Conservation (phyloP, 2,113 vertebrate genomes). For the Oryzias melastigma region DNA sequence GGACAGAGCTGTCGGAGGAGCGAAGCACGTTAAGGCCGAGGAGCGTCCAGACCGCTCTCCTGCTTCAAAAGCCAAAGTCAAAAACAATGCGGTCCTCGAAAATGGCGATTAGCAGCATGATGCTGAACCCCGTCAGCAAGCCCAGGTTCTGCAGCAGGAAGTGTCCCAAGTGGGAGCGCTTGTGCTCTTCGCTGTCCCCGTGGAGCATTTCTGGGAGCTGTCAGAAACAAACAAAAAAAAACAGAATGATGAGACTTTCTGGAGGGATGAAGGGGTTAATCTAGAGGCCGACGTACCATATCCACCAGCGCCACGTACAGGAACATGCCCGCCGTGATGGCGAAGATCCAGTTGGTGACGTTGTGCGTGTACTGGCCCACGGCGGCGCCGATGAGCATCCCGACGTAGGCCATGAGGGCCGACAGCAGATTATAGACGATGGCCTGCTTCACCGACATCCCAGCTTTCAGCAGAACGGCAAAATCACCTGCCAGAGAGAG, state of each 20-base stretch:
- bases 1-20: conserved; percentile 35
- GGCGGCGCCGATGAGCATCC: conserved; percentile 93
- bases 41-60: conserved; percentile 27
- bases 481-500: conserved; percentile 86
- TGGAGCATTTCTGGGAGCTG: conserved; percentile 98
- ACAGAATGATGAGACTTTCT: conserved; percentile 5
- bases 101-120: conserved; percentile 98
- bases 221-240: conserved; percentile 11
- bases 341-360: conserved; percentile 97
- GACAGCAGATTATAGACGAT: conserved; percentile 97
- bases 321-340: conserved; percentile 97
- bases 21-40: conserved; percentile 55
- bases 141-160: conserved; percentile 95
- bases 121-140: conserved; percentile 89
- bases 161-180: conserved; percentile 90
- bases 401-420: conserved; percentile 95
- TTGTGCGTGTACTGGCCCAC: conserved; percentile 96
- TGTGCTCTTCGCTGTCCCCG: conserved; percentile 91
- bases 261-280: neutral
- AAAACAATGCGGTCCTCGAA: conserved; percentile 95
- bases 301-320: conserved; percentile 97
- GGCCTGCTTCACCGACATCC: conserved; percentile 96
- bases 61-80: conserved; percentile 83
- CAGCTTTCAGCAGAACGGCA: conserved; percentile 95
- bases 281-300: conserved; percentile 84